These are phyloP conservation scores for Eutrigla gurnardus DNA, from an alignment of 2,797 vertebrate species.

Conservation along the genomic window DNA sequence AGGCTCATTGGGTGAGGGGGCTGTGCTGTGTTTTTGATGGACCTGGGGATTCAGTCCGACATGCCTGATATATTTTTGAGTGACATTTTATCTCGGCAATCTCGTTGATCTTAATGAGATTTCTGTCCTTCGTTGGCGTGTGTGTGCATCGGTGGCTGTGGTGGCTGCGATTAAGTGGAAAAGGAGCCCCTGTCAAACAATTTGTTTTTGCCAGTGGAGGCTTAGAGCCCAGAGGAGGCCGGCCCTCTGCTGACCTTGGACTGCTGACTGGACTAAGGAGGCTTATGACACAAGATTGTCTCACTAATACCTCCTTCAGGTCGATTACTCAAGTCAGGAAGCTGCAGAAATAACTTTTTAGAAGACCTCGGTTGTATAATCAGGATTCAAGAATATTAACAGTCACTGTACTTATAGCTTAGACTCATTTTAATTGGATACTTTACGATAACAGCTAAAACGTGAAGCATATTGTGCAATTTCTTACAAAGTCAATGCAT, in stretches of 20 bases:
- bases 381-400: no score
- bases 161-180: conserved; percentile 47
- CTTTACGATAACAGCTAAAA: not conserved
- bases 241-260: conserved; percentile 61
- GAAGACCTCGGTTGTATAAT: no score
- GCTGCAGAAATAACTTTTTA: not conserved
- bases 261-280: conserved; percentile 50
- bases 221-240: conserved; percentile 31
- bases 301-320: conserved; percentile 16
- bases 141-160: not conserved
- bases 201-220: conserved; percentile 59
- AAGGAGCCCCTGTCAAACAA: conserved; percentile 55
- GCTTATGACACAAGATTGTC: conserved; percentile 47
- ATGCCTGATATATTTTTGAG: conserved; percentile 68
- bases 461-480: no score
- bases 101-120: conserved; percentile 77
- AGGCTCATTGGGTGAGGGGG: conserved; percentile 4
- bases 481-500: no score
- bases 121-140: conserved; percentile 60
- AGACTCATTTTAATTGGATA: not conserved
- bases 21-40: conserved; percentile 57
- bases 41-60: conserved; percentile 41
- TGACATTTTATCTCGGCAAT: conserved; percentile 74
- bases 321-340: conserved; percentile 20
- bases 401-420: no score